phyloP scores from a whole-genome alignment of 2,797 vertebrate species.

The Cirrhinus molitorella region DNA sequence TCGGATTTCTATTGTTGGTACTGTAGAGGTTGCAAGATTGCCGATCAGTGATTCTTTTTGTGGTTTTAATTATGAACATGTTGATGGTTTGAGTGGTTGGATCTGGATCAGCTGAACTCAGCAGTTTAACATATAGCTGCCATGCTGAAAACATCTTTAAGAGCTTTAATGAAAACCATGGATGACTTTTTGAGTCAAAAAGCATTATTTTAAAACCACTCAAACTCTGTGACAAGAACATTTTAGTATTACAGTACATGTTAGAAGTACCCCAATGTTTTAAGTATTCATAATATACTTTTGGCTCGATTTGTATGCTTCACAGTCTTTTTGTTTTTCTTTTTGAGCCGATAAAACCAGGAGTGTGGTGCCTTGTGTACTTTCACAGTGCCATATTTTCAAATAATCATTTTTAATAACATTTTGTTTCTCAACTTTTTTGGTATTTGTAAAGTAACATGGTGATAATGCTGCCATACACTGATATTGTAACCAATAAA shows the following conservation, averaged over 20 bases:
- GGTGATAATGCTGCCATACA: constrained; percentile 94
- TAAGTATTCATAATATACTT: constrained; percentile 65
- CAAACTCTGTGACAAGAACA: neutral
- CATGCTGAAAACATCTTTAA: neutral
- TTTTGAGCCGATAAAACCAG: constrained; percentile 87
- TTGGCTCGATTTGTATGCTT: constrained; percentile 59
- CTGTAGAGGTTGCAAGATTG: constrained; percentile 7
- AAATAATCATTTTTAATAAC: constrained; percentile 87
- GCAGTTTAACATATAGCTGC: neutral
- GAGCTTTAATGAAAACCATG: neutral
- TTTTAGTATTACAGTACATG: neutral
- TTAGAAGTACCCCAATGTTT: neutral
- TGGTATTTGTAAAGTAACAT: constrained; percentile 98
- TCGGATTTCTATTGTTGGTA: constrained; percentile 10
- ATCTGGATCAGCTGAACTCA: neutral
- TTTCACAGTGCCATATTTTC: constrained; percentile 90
- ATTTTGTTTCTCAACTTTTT: constrained; percentile 85
- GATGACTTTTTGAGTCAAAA: neutral
- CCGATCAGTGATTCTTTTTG: constrained; percentile 12
- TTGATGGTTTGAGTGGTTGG: neutral
- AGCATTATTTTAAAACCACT: neutral
- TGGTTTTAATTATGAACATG: neutral
- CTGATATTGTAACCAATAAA: constrained; percentile 97
- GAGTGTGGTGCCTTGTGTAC: constrained; percentile 88
- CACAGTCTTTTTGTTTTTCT: constrained; percentile 73